Evolutionary conservation across 2,888 invertebrate species (phyloP).

Genomic region (Drosophila bunnanda): DNA sequence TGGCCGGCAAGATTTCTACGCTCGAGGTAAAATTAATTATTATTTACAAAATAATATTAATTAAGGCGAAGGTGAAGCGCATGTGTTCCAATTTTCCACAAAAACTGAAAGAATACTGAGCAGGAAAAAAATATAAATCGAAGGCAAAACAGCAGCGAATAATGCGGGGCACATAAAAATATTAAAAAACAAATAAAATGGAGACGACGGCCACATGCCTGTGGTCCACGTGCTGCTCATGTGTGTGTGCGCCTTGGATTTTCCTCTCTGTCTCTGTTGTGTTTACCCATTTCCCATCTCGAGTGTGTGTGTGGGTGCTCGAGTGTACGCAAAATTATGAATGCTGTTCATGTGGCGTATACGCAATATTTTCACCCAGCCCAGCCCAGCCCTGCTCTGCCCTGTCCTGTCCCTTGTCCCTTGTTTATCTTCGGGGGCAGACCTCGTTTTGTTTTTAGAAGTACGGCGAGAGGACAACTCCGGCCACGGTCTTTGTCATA

Average conservation of each 20-base stretch:
- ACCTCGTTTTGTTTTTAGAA: conserved; percentile 56
- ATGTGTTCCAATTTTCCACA: conserved; percentile 57
- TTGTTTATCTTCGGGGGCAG: conserved; percentile 69
- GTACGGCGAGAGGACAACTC: conserved; percentile 50
- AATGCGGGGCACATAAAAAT: conserved; percentile 34
- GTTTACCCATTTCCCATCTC: conserved; percentile 71
- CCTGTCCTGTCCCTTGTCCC: neutral
- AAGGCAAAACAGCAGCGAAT: conserved; percentile 14
- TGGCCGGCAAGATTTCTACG: conserved; percentile 28
- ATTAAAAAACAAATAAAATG: conserved; percentile 49
- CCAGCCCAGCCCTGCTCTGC: conserved; percentile 4
- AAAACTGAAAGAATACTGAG: conserved; percentile 17
- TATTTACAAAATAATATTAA: conserved; percentile 74
- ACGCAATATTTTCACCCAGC: conserved; percentile 65
- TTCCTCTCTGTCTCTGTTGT: conserved; percentile 57
- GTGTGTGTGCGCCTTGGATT: conserved; percentile 35
- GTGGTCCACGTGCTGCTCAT: conserved; percentile 56
- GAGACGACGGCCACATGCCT: conserved; percentile 40
- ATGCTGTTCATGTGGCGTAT: conserved; percentile 69
- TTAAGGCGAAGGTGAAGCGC: conserved; percentile 78
- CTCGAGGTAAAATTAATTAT: conserved; percentile 66
- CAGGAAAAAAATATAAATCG: conserved; percentile 21
- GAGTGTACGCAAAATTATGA: conserved; percentile 63
- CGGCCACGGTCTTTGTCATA: conserved; percentile 60
- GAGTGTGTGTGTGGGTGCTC: conserved; percentile 4